These are phyloP conservation scores for Ophion costatus DNA, from an alignment of 2,888 invertebrate genomes.

Conservation along the genomic window DNA sequence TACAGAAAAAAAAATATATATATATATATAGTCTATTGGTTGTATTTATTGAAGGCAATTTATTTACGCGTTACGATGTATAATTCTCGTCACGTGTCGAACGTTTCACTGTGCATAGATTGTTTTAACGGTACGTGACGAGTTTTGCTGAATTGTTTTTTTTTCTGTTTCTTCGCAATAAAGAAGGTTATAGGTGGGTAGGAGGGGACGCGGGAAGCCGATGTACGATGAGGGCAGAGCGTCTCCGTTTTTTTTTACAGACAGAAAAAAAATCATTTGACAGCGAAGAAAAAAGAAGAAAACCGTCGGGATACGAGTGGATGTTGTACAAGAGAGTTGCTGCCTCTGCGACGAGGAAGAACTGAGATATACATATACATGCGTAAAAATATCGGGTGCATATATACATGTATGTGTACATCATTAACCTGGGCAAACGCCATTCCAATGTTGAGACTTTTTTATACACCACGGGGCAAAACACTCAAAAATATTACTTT, in stretches of 20 bases:
- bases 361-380: slow-evolving; percentile 74
- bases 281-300: slow-evolving; percentile 27
- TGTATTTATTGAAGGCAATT: slow-evolving; percentile 81
- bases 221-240: slow-evolving; percentile 14
- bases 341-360: slow-evolving; percentile 65
- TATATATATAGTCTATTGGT: slow-evolving; percentile 80
- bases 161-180: slow-evolving; percentile 10
- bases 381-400: background rate
- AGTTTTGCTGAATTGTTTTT: slow-evolving; percentile 33
- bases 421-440: slow-evolving; percentile 71
- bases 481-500: slow-evolving; percentile 29
- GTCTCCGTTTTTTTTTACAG: background rate
- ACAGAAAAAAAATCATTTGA: slow-evolving; percentile 24
- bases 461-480: slow-evolving; percentile 75
- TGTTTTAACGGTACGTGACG: slow-evolving; percentile 47
- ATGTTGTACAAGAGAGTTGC: slow-evolving; percentile 23
- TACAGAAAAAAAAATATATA: slow-evolving; percentile 21
- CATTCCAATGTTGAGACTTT: slow-evolving; percentile 80
- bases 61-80: slow-evolving; percentile 76
- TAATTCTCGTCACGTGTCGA: slow-evolving; percentile 62
- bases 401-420: slow-evolving; percentile 41
- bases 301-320: background rate
- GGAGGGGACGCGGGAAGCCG: background rate
- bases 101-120: slow-evolving; percentile 45
- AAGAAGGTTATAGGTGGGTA: slow-evolving; percentile 5